Percentiles rank a stretch among this genome's conserved stretches.
These are phyloP conservation scores for Panopea generosa DNA, from an alignment of 2,888 invertebrate genomes.

Conservation along the genomic window DNA sequence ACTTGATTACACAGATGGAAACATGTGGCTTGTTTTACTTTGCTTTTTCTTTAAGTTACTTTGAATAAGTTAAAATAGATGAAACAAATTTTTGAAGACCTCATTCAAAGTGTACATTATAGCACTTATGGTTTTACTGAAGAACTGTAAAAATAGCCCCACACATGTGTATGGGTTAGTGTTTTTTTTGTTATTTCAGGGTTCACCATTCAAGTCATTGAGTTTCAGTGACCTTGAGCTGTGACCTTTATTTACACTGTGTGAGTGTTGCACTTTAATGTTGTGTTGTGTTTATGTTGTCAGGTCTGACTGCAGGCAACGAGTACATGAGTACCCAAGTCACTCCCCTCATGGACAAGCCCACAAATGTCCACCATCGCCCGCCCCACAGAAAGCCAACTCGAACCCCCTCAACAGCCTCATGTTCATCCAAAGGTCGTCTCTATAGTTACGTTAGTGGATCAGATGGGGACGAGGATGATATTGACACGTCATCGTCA, in stretches of 20 bases:
- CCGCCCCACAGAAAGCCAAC: constrained; percentile 33
- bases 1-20: no score
- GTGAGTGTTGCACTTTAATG: constrained; percentile 27
- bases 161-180: no score
- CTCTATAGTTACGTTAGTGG: constrained; percentile 77
- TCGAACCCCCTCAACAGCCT: constrained; percentile 53
- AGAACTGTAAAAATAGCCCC: no score
- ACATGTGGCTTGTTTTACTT: no score
- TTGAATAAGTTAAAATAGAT: no score
- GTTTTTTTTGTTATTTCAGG: no score
- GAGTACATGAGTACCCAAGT: constrained; percentile 62
- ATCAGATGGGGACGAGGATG: constrained; percentile 81
- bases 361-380: constrained; percentile 19
- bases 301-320: constrained; percentile 53
- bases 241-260: neutral
- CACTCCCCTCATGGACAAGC: constrained; percentile 57
- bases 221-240: no score
- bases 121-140: no score
- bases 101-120: no score
- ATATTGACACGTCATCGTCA: constrained; percentile 63
- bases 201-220: no score
- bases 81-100: no score
- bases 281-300: constrained; percentile 59
- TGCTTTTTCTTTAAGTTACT: no score
- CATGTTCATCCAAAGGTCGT: constrained; percentile 56